A percentile compares a stretch with the other conserved stretches of the same genome.
Conservation (phyloP, 2,888 invertebrate genomes). For the Gymnocheta viridis region DNA sequence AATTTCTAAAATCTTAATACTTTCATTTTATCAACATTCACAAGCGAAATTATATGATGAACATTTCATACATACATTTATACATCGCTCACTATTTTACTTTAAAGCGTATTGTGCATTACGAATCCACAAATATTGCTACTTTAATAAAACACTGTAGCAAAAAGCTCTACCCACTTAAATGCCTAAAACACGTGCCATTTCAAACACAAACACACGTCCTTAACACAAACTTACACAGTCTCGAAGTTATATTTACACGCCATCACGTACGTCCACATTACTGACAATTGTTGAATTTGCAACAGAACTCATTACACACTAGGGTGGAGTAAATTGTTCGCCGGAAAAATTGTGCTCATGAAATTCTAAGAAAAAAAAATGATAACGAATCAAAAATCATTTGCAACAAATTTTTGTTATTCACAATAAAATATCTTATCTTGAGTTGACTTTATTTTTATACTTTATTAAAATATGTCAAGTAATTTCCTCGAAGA, state of each 20-base stretch:
- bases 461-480: too few relatives aligned
- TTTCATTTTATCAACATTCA: too few relatives aligned
- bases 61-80: too few relatives aligned
- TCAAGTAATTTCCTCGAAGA: too few relatives aligned
- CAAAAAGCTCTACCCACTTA: not conserved
- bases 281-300: constrained; percentile 26
- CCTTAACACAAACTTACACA: not conserved
- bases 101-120: not conserved
- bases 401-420: too few relatives aligned
- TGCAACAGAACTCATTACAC: not conserved
- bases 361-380: too few relatives aligned
- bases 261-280: not conserved
- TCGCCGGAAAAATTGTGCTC: too few relatives aligned
- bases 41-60: too few relatives aligned
- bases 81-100: not conserved
- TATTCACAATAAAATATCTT: too few relatives aligned
- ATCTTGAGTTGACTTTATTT: too few relatives aligned
- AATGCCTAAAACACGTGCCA: constrained; percentile 6
- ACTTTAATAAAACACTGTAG: not conserved
- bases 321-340: not conserved
- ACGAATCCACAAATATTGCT: not conserved
- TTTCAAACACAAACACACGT: not conserved
- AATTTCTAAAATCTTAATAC: too few relatives aligned
- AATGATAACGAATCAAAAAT: too few relatives aligned
- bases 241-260: not conserved